Conservation (phyloP, 2,888 invertebrate genomes). For the Drosophila lacicola region DNA sequence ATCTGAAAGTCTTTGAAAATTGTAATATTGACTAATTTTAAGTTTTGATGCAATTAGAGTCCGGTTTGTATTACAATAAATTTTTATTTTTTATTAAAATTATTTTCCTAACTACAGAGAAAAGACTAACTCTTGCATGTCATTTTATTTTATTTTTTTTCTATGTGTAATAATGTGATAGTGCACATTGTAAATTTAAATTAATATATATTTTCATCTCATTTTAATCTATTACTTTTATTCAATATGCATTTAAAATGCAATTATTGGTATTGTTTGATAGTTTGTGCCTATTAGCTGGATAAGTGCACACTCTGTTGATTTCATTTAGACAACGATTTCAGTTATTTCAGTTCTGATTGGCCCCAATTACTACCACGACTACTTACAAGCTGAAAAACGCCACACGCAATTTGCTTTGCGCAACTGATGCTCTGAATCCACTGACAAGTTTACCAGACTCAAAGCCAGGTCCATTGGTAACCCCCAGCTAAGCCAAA, state of each 20-base stretch:
- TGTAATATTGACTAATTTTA: too few relatives aligned
- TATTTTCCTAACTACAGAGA: too few relatives aligned
- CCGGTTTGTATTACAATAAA: too few relatives aligned
- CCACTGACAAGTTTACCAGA: constrained; percentile 26
- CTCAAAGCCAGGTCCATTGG: constrained; percentile 12
- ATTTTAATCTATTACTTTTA: too few relatives aligned
- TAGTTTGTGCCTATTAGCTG: constrained; percentile 40
- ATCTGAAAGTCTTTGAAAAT: too few relatives aligned
- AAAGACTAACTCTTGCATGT: too few relatives aligned
- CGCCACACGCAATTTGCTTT: constrained; percentile 60
- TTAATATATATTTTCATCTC: too few relatives aligned
- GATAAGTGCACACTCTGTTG: constrained; percentile 42
- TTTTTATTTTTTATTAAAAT: too few relatives aligned
- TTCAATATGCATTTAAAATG: not conserved
- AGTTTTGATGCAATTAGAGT: too few relatives aligned
- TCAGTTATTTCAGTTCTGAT: constrained; percentile 50
- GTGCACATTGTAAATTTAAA: too few relatives aligned
- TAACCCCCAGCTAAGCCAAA: constrained; percentile 63
- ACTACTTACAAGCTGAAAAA: constrained; percentile 51
- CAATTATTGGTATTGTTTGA: constrained; percentile 38
- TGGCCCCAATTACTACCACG: constrained; percentile 19
- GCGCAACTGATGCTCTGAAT: constrained; percentile 46
- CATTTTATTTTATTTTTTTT: too few relatives aligned
- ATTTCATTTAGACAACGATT: constrained; percentile 51
- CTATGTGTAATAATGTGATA: too few relatives aligned